Percentiles rank a stretch among this genome's conserved stretches.
Evolutionary conservation across 2,113 vertebrate genomes (phyloP).

Genomic region (Vanacampus margaritifer): DNA sequence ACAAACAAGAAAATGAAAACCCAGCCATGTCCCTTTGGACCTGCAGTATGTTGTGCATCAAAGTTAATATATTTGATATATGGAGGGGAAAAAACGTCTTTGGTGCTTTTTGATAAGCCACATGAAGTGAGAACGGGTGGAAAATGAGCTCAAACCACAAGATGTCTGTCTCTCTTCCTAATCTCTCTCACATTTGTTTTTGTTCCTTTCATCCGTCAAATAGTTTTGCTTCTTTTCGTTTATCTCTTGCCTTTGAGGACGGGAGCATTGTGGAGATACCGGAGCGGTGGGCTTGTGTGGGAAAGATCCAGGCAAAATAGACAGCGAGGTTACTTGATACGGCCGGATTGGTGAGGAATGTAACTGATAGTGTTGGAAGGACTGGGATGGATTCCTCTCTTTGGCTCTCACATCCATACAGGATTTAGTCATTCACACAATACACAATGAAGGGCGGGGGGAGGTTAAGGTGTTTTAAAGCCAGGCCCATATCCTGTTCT

Average conservation of each 20-base stretch:
- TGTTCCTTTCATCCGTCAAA: conserved; percentile 5
- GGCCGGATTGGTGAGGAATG: conserved; percentile 56
- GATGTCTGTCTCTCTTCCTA: conserved; percentile 16
- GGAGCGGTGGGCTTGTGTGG: conserved; percentile 42
- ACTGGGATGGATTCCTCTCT: conserved; percentile 51
- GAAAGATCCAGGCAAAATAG: conserved; percentile 59
- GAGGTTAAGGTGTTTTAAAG: conserved; percentile 48
- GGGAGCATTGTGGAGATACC: conserved; percentile 13
- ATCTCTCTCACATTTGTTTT: conserved; percentile 17
- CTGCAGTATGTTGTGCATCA: neutral
- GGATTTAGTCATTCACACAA: conserved; percentile 57
- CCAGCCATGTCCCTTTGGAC: neutral
- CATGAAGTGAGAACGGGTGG: conserved; percentile 1
- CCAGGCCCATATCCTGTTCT: conserved; percentile 56
- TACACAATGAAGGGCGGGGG: conserved; percentile 50
- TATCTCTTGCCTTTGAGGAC: conserved; percentile 8
- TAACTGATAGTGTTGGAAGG: conserved; percentile 60
- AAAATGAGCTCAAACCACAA: conserved; percentile 8
- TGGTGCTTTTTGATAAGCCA: conserved; percentile 16
- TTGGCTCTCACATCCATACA: conserved; percentile 51
- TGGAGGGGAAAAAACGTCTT: no score
- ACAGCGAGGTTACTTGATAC: conserved; percentile 56
- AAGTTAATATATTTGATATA: neutral
- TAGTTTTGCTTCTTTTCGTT: conserved; percentile 12
- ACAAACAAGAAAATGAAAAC: no score